Evolutionary conservation across 2,888 invertebrate genomes (phyloP), one percentile per base, ranked within the genome.

Genomic region (Leucophora obtusa): DNA sequence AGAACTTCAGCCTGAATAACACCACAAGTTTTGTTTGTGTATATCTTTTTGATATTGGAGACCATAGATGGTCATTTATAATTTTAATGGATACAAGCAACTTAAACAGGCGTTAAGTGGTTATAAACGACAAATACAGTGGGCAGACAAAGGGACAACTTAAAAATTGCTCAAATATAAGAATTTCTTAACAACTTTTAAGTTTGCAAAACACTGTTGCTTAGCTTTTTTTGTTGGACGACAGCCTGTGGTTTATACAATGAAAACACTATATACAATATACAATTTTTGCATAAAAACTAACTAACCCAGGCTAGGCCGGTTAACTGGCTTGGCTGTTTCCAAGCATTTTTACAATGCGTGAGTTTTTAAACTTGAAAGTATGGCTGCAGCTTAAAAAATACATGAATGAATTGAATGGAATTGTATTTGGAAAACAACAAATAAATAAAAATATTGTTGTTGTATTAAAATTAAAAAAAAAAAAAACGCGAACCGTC

Each of bases 101-200:
- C 84, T 87, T 87, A 86, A 87, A 84, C 84, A 87, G 86, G 88
- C 87, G 88, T 87, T 88, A 87, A 88, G 88, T 87, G 85, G 86
- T 85, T 85, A 82, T 82, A 70, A 72, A 77, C 68, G 58, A 82
- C 71, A 72, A 63, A 21, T 68, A 85, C 83, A 83, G 84, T 84
- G 84, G 82, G 47, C 51, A 79, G 83, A 6, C n/a, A 43, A 43
- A 14, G 1, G 21, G 47, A 21, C 9, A 17, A 7, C 18, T 68
- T 43, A n/a, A n/a, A 11, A 15, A 15, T 2, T 18, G 8, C 43
- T 4, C 7, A 50, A 38, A 47, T 63, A 38, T 24, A 63, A 24
- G 24, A 6, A 58, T 38, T 58, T 68, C 33, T 15, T 58, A 14
- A 1, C 2, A 15, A n/a, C 18, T 58, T 68, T 14, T 0, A 7